Evolutionary conservation across 64 coral and sea anemone genomes (phyloP).

Genomic region (Anthopleura sola): DNA sequence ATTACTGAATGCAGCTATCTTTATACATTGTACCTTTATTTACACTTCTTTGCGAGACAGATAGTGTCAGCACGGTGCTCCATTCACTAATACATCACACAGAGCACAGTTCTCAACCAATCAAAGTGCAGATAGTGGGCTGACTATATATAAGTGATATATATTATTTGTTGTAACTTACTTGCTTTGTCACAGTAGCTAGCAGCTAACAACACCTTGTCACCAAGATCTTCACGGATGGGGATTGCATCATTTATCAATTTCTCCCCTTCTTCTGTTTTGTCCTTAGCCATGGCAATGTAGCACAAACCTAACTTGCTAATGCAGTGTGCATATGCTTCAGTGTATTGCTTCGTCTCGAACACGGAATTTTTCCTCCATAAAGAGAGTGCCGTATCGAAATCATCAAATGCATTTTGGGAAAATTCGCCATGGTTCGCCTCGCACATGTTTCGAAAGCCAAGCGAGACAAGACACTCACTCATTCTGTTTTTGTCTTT

Average conservation of each 20-base stretch:
- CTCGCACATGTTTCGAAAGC: constrained; percentile 9
- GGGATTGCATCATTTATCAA: constrained; percentile 11
- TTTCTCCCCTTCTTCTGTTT: not conserved
- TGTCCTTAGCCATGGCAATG: not conserved
- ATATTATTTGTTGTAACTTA: not conserved
- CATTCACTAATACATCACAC: no score
- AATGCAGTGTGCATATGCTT: constrained; percentile 9
- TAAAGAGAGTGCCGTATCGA: not conserved
- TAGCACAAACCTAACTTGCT: constrained; percentile 18
- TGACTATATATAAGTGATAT: no score
- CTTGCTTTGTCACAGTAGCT: constrained; percentile 34
- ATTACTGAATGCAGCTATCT: no score
- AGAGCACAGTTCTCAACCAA: no score
- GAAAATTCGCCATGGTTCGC: not conserved
- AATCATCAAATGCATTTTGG: not conserved
- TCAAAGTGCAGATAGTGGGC: no score
- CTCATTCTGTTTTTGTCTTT: constrained; percentile 3
- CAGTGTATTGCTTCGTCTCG: not conserved
- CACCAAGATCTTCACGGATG: not conserved
- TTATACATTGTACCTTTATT: no score
- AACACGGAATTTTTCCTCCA: not conserved
- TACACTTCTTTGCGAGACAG: no score
- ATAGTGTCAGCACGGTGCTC: no score
- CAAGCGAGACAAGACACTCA: constrained; percentile 5
- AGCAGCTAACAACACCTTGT: constrained; percentile 9